Evolutionary conservation across 1,140 invertebrate species (phyloP).

Genomic region (Augochlora pura): DNA sequence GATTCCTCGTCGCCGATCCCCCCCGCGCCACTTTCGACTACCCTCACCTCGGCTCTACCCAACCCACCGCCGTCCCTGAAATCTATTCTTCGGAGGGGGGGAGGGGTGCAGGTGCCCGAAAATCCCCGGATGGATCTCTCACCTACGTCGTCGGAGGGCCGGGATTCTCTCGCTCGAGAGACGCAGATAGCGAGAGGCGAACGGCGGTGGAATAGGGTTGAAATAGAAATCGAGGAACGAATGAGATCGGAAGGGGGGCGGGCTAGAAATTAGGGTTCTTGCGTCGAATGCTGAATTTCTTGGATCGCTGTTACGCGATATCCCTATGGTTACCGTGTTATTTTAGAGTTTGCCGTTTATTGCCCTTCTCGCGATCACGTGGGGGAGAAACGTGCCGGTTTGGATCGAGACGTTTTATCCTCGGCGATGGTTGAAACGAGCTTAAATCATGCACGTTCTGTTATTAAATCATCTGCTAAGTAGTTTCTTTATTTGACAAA

Average conservation of each 20-base stretch:
- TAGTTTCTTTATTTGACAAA: too few species aligned
- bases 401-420: too few species aligned
- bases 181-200: background rate
- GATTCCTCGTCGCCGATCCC: slow-evolving; percentile 18
- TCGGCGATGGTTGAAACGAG: too few species aligned
- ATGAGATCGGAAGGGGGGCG: background rate
- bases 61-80: background rate
- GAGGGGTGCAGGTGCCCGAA: slow-evolving; percentile 19
- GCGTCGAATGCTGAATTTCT: background rate
- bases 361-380: background rate
- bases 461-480: too few species aligned
- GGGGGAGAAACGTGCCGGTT: too few species aligned
- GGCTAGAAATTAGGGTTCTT: background rate
- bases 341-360: background rate
- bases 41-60: background rate
- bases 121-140: slow-evolving; percentile 31
- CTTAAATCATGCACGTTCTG: too few species aligned
- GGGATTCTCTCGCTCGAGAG: background rate
- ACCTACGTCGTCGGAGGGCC: background rate
- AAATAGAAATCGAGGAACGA: background rate
- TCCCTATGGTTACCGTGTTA: background rate
- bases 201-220: background rate
- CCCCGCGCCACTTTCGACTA: background rate
- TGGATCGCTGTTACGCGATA: background rate
- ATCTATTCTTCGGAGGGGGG: slow-evolving; percentile 42